phyloP scores from a whole-genome alignment of 2,797 vertebrate genomes.

The Lepus townsendii region DNA sequence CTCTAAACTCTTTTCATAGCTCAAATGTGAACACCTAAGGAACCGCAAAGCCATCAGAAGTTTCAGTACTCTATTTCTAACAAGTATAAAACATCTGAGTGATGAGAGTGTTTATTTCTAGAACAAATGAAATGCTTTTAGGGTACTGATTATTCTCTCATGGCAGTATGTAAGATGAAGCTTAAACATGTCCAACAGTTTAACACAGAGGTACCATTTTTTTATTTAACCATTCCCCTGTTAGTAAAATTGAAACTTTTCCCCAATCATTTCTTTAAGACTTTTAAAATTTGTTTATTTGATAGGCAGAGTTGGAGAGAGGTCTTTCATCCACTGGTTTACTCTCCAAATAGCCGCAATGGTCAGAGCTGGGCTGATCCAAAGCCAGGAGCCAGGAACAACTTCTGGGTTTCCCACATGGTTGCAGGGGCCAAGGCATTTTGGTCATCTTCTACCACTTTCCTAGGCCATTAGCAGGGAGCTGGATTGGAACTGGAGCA shows the following conservation, averaged over 20 bases:
- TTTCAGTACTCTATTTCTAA: not conserved
- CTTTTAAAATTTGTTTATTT: no score
- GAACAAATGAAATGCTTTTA: not conserved
- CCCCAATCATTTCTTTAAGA: not conserved
- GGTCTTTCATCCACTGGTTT: no score
- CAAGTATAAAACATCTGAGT: not conserved
- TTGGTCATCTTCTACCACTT: no score
- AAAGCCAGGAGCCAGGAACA: no score
- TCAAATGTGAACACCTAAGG: not conserved
- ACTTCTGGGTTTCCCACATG: no score
- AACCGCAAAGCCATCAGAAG: not conserved
- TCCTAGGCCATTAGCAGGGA: no score
- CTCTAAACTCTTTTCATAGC: slow-evolving; percentile 4
- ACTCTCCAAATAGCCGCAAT: no score
- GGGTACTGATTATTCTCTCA: not conserved
- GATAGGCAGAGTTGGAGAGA: no score
- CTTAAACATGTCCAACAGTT: not conserved
- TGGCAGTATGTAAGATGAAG: not conserved
- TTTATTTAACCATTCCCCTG: not conserved
- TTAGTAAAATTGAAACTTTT: not conserved
- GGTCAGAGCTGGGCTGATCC: no score
- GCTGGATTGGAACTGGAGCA: no score
- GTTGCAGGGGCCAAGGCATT: no score
- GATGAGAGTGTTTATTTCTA: not conserved
- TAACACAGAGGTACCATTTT: not conserved